Evolutionary conservation across 2,888 invertebrate genomes (phyloP).

Genomic region (Charanyca ferruginea): DNA sequence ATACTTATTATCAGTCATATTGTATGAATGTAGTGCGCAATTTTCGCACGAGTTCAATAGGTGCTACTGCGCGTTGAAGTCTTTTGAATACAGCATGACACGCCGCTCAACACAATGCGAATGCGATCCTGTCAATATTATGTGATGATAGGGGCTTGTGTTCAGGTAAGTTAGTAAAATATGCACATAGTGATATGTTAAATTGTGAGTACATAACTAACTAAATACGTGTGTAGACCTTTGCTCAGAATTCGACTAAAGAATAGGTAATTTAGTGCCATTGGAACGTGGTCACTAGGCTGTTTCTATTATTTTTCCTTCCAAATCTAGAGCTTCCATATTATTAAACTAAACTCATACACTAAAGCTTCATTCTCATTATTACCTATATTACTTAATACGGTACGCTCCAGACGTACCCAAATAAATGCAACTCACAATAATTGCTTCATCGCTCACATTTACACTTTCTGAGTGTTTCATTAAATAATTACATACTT

Average conservation of each 20-base stretch:
- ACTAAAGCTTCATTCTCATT: constrained; percentile 24
- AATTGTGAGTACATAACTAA: background rate
- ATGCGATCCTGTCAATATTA: constrained; percentile 22
- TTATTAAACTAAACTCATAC: constrained; percentile 12
- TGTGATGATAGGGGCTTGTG: constrained; percentile 13
- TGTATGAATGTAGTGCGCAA: constrained; percentile 58
- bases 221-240: background rate
- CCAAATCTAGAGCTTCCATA: background rate
- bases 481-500: constrained; percentile 58
- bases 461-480: constrained; percentile 51
- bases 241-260: constrained; percentile 2
- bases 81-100: constrained; percentile 60
- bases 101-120: constrained; percentile 26
- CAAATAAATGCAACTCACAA: constrained; percentile 51
- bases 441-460: constrained; percentile 63
- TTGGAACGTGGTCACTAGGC: constrained; percentile 20
- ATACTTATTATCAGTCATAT: constrained; percentile 45
- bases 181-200: background rate
- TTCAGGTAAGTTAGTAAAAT: constrained; percentile 1
- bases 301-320: background rate
- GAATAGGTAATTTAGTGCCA: background rate
- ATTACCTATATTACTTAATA: constrained; percentile 18
- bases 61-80: constrained; percentile 64
- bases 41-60: constrained; percentile 65
- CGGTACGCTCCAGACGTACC: constrained; percentile 35